phyloP scores from a whole-genome alignment of 2,888 invertebrate species.

The Drosophila kuntzei region DNA sequence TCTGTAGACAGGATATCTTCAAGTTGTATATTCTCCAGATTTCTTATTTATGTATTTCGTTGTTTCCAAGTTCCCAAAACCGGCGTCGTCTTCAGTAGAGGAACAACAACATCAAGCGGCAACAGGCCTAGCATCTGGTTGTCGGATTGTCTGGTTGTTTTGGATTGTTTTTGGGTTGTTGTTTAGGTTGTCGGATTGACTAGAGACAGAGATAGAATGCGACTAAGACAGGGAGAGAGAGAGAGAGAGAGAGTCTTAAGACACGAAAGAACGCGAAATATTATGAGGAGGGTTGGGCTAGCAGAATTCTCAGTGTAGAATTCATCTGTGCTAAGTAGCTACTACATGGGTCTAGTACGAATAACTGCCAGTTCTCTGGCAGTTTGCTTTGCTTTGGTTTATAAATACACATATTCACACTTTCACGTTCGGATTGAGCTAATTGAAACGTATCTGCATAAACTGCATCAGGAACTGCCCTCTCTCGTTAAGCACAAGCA shows the following conservation, averaged over 20 bases:
- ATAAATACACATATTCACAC: conserved; percentile 78
- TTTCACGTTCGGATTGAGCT: conserved; percentile 77
- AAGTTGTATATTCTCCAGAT: not conserved
- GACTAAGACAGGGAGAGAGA: not conserved
- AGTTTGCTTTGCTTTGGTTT: conserved; percentile 28
- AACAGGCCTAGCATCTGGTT: conserved; percentile 53
- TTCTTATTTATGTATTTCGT: conserved; percentile 20
- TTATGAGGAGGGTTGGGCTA: conserved; percentile 1
- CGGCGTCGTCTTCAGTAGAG: conserved; percentile 40
- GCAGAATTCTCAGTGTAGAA: not conserved
- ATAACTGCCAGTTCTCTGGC: conserved; percentile 8
- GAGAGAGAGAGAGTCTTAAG: not conserved
- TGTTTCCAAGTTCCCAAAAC: conserved; percentile 51
- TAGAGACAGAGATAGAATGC: conserved; percentile 25
- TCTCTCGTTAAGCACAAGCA: conserved; percentile 47
- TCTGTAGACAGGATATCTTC: conserved; percentile 1
- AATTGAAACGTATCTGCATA: conserved; percentile 81
- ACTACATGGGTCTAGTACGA: conserved; percentile 12
- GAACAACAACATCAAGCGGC: conserved; percentile 17
- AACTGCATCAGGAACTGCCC: conserved; percentile 70
- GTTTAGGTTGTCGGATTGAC: conserved; percentile 45
- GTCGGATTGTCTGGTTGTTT: conserved; percentile 36
- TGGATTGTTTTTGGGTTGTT: conserved; percentile 30
- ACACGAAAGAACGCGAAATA: not conserved
- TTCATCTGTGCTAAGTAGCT: conserved; percentile 29